A percentile compares a stretch with the other conserved stretches of the same genome.
These are phyloP conservation scores for Artibeus lituratus DNA, from an alignment of 2,797 vertebrate genomes.

Conservation along the genomic window DNA sequence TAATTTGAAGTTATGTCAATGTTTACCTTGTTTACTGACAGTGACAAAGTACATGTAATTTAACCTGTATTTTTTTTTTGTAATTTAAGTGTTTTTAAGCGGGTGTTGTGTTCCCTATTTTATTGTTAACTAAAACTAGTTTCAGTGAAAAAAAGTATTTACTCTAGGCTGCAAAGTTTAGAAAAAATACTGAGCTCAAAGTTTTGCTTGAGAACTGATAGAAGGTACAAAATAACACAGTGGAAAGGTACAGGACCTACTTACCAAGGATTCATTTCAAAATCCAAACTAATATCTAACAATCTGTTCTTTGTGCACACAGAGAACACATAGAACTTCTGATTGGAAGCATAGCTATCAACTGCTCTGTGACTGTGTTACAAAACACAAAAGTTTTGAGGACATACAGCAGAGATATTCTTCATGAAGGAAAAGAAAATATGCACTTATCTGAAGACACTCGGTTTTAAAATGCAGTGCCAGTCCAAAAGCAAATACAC, in stretches of 20 bases:
- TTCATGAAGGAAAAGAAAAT: slow-evolving; percentile 80
- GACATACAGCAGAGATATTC: slow-evolving; percentile 78
- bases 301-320: background rate
- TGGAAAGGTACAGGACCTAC: slow-evolving; percentile 38
- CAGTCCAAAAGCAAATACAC: slow-evolving; percentile 81
- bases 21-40: slow-evolving; percentile 82
- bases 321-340: background rate
- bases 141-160: slow-evolving; percentile 70
- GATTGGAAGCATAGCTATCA: slow-evolving; percentile 2
- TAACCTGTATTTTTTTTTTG: slow-evolving; percentile 35
- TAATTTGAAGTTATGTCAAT: slow-evolving; percentile 77
- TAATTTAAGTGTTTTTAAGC: slow-evolving; percentile 52
- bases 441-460: slow-evolving; percentile 79
- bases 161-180: slow-evolving; percentile 66
- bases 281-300: slow-evolving; percentile 15
- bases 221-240: slow-evolving; percentile 37
- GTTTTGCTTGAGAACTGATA: slow-evolving; percentile 48
- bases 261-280: slow-evolving; percentile 56
- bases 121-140: slow-evolving; percentile 72
- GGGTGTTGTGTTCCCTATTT: slow-evolving; percentile 55
- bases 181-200: slow-evolving; percentile 63
- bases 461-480: slow-evolving; percentile 80
- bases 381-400: slow-evolving; percentile 80
- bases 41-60: slow-evolving; percentile 76
- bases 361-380: slow-evolving; percentile 51